Conservation (phyloP, 2,797 vertebrate genomes). For the Spinibarbus caldwelli region DNA sequence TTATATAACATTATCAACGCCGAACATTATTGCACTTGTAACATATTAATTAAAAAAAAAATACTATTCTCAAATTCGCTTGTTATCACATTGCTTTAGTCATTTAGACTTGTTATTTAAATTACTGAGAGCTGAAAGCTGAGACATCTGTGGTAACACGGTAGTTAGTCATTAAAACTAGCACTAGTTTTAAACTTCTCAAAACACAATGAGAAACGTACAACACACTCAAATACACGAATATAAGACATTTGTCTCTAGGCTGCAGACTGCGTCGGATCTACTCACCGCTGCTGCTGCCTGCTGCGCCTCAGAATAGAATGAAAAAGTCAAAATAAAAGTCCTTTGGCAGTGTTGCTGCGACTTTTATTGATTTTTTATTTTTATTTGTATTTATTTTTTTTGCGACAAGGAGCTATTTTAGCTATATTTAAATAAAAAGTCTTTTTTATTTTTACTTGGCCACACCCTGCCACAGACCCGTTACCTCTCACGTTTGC, state of each 20-base stretch:
- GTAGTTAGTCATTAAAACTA: not conserved
- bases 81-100: not conserved
- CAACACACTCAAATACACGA: not conserved
- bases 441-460: no score
- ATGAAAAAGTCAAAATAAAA: not conserved
- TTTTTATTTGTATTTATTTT: no score
- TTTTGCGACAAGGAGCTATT: no score
- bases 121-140: not conserved
- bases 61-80: not conserved
- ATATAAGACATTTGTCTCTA: not conserved
- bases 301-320: not conserved
- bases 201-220: not conserved
- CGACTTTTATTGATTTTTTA: no score
- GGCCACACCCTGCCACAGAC: no score
- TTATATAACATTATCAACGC: not conserved
- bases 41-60: not conserved
- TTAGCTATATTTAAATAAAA: no score
- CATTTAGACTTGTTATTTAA: not conserved
- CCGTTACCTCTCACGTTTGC: no score
- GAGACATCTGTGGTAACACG: not conserved
- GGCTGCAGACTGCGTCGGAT: not conserved
- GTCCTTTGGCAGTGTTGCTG: no score
- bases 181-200: not conserved
- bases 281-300: not conserved
- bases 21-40: not conserved